These are phyloP conservation scores for Turritopsis dohrnii DNA, from an alignment of 30 jellyfish, hydroid and myxozoan genomes.

Conservation along the genomic window DNA sequence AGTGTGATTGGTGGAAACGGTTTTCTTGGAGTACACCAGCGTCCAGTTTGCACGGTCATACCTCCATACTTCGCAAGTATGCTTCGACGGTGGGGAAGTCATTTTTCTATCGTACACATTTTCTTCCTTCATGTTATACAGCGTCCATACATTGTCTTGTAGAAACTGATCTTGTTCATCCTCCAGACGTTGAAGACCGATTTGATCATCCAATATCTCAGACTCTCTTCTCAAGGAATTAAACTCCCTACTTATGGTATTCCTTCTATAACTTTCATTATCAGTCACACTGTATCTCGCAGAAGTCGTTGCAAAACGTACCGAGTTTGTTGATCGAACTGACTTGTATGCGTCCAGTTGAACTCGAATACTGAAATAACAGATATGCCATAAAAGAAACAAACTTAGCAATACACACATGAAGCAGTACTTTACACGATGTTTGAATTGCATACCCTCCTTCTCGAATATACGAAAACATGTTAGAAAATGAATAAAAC, in stretches of 20 bases:
- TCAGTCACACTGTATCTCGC: not conserved
- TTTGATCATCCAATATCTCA: too few relatives aligned
- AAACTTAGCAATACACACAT: not conserved
- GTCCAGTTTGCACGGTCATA: slow-evolving; percentile 10
- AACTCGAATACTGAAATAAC: not conserved
- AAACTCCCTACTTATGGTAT: too few relatives aligned
- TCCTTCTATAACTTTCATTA: too few relatives aligned
- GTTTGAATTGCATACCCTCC: not conserved
- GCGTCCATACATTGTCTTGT: not conserved
- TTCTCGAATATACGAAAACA: not conserved
- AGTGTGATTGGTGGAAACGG: not conserved
- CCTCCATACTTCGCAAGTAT: not conserved
- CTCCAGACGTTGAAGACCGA: not conserved
- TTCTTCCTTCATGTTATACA: not conserved
- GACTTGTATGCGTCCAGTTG: not conserved
- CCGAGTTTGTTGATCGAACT: not conserved
- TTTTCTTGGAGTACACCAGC: not conserved
- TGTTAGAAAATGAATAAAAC: not conserved
- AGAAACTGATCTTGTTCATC: not conserved
- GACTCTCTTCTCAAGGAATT: too few relatives aligned
- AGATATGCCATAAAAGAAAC: not conserved
- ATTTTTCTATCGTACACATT: not conserved
- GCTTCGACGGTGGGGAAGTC: not conserved
- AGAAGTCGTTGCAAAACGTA: not conserved
- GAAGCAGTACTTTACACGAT: not conserved